Percentiles rank a stretch among this genome's conserved stretches.
Evolutionary conservation across 1,140 invertebrate genomes (phyloP).

Genomic region (Hyles euphorbiae): DNA sequence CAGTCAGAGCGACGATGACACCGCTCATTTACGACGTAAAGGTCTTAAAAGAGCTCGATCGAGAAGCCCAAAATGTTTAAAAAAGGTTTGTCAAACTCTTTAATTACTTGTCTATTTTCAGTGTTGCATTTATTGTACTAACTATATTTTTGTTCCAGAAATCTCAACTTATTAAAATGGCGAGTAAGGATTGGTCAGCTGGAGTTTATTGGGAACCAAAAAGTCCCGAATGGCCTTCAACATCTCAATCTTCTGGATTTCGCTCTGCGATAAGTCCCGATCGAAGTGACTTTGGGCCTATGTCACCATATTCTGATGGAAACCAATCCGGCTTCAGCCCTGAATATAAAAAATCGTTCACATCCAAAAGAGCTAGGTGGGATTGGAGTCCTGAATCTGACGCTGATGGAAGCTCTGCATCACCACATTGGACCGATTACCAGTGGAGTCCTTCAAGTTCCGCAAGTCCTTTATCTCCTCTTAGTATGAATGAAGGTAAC

Average conservation of each 20-base stretch:
- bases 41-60: slow-evolving; percentile 42
- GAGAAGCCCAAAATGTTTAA: slow-evolving; percentile 36
- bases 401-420: slow-evolving; percentile 46
- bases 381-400: slow-evolving; percentile 68
- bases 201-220: slow-evolving; percentile 64
- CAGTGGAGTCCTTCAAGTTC: slow-evolving; percentile 66
- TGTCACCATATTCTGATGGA: slow-evolving; percentile 50
- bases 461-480: slow-evolving; percentile 47
- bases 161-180: slow-evolving; percentile 59
- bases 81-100: slow-evolving; percentile 38
- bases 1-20: slow-evolving; percentile 45
- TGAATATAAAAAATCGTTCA: slow-evolving; percentile 39
- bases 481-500: slow-evolving; percentile 52
- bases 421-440: slow-evolving; percentile 52
- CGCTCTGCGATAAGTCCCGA: slow-evolving; percentile 38
- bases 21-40: slow-evolving; percentile 23
- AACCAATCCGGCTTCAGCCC: slow-evolving; percentile 60
- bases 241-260: slow-evolving; percentile 20
- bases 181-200: slow-evolving; percentile 60
- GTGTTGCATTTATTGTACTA: slow-evolving; percentile 2
- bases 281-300: slow-evolving; percentile 32
- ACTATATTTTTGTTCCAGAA: slow-evolving; percentile 38
- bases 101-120: not conserved
- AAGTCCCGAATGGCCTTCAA: slow-evolving; percentile 50
- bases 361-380: slow-evolving; percentile 38